phyloP scores from a whole-genome alignment of 2,888 invertebrate species.

The Dynastes maya region DNA sequence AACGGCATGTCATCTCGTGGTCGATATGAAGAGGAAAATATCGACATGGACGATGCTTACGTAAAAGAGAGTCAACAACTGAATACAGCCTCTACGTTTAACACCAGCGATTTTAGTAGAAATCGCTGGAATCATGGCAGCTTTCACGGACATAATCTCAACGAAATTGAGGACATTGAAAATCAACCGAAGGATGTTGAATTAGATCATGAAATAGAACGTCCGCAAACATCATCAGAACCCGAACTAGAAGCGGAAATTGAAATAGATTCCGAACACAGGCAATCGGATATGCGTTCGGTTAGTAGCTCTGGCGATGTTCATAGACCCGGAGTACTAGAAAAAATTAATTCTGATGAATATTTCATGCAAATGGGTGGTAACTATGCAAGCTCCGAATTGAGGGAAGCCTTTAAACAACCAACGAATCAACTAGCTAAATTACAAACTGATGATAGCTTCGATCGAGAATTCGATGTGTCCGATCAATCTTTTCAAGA shows the following conservation, averaged over 20 bases:
- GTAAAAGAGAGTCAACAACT: constrained; percentile 73
- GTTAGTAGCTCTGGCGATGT: constrained; percentile 55
- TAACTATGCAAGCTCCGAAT: constrained; percentile 84
- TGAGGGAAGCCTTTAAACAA: constrained; percentile 83
- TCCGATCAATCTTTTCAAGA: constrained; percentile 67
- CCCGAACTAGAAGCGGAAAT: constrained; percentile 49
- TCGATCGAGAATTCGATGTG: constrained; percentile 58
- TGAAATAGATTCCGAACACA: constrained; percentile 48
- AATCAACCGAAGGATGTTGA: constrained; percentile 58
- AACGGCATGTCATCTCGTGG: constrained; percentile 61
- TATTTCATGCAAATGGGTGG: constrained; percentile 89
- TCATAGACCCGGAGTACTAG: constrained; percentile 79
- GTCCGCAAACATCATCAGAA: constrained; percentile 38
- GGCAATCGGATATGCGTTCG: constrained; percentile 40
- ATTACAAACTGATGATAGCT: constrained; percentile 67
- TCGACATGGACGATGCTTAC: constrained; percentile 72
- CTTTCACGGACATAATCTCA: constrained; percentile 61
- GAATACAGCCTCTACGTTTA: constrained; percentile 53
- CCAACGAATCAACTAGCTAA: constrained; percentile 79
- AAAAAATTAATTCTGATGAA: constrained; percentile 91
- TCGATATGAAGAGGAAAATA: constrained; percentile 67
- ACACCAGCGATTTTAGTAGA: constrained; percentile 63
- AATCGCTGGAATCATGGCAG: constrained; percentile 68
- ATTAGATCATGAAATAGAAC: constrained; percentile 35
- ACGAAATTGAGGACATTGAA: constrained; percentile 54